Evolutionary conservation across 2,888 invertebrate genomes (phyloP).

Genomic region (Drosophila mimetica): DNA sequence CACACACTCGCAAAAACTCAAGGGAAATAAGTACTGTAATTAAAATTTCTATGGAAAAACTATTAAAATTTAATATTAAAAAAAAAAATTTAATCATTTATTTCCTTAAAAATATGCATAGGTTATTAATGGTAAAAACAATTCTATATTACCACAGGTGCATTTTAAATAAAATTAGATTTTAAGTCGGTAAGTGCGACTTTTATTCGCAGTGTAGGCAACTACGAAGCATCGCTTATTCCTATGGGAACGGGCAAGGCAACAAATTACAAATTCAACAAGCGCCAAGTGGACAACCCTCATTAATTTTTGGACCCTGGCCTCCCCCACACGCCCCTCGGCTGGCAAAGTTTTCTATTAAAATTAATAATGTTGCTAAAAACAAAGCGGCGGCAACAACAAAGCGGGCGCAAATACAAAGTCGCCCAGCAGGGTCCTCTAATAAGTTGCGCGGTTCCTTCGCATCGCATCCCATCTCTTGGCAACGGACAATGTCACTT

Average conservation of each 20-base stretch:
- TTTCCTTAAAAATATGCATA: too few species aligned
- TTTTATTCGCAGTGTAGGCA: conserved; percentile 2
- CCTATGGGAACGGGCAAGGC: conserved; percentile 68
- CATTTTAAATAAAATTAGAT: too few species aligned
- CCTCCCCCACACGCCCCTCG: background rate
- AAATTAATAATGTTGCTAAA: conserved; percentile 81
- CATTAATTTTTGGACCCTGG: conserved; percentile 66
- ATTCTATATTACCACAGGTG: background rate
- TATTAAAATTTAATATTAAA: too few species aligned
- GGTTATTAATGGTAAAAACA: too few species aligned
- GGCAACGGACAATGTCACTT: conserved; percentile 51
- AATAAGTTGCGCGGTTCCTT: conserved; percentile 67
- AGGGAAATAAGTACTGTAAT: too few species aligned
- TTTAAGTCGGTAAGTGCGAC: background rate
- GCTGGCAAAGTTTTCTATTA: conserved; percentile 78
- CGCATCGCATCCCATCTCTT: conserved; percentile 19
- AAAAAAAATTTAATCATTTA: too few species aligned
- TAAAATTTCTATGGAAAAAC: too few species aligned
- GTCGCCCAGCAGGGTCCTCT: conserved; percentile 56
- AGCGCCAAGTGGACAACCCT: conserved; percentile 82
- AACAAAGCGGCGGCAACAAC: conserved; percentile 49
- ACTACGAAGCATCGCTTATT: conserved; percentile 50
- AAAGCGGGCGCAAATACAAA: conserved; percentile 58
- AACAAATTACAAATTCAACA: conserved; percentile 81
- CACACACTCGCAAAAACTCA: conserved; percentile 7